Evolutionary conservation across 2,113 vertebrate species (phyloP), one percentile per base, ranked within the genome.

Genomic region (Bubalus kerabau): DNA sequence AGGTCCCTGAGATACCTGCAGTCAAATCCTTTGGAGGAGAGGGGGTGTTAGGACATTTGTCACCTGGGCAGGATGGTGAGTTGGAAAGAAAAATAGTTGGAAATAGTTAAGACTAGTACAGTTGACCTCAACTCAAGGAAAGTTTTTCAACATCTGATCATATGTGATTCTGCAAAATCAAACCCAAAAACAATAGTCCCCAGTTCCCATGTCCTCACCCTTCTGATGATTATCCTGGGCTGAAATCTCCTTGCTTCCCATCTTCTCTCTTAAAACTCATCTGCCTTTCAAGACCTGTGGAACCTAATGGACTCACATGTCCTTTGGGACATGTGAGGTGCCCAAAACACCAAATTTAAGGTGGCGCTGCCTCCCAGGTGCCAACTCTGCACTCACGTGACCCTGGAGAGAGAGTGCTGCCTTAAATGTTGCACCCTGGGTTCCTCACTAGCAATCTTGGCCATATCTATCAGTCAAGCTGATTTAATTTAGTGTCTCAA

Each of bases 301-400:
- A 26, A 40, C 12, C 56, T 52, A 2, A 13, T 71, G 19, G 36
- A 32, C 36, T 32, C 32, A 80, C 24, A 10, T 50, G 32, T 78
- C 50, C 48, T 10, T 12, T 15, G 56, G 76, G 54, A 59, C 71
- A 36, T 7, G 10, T 30, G 54, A 32, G 52, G 60, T 7, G 24
- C 26, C n/a, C 54, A 0, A 9, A 7, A n/a, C 15, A 9, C 19
- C 26, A 26, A 4, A 32, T 48, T 67, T 54, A 64, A 87, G 84
- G 76, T 17, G 43, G 74, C 7, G 0, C 9, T 15, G 3, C 28
- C 32, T 26, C 14, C 48, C 24, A 40, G 54, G 50, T 21, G 62
- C 28, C 2, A 1, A 6, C 23, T 50, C 36, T 71, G 21, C 6
- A 36, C 6, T 54, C 19, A 2, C 2, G 1, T 0, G 2, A 4